These are phyloP conservation scores for Galago senegalensis DNA, from an alignment of 2,797 vertebrate genomes.

Conservation along the genomic window DNA sequence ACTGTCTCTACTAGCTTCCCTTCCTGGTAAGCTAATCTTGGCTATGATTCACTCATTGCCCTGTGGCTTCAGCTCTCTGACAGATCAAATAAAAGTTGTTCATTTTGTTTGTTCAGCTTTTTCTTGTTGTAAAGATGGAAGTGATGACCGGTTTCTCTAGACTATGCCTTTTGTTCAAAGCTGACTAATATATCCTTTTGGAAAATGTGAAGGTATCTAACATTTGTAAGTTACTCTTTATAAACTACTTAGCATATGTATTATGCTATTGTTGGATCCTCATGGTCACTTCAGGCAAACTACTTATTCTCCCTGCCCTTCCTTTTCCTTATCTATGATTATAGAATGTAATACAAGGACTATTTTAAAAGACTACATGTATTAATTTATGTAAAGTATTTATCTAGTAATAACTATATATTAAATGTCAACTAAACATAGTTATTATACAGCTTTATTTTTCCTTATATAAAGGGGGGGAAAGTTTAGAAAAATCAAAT, in stretches of 20 bases:
- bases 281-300: not conserved
- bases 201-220: not conserved
- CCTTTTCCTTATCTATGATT: not conserved
- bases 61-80: not conserved
- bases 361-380: not conserved
- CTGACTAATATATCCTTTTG: not conserved
- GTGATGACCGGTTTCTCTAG: not conserved
- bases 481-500: slow-evolving; percentile 11
- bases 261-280: not conserved
- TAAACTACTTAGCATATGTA: not conserved
- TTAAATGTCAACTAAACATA: not conserved
- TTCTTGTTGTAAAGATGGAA: not conserved
- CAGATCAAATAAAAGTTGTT: not conserved
- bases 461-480: not conserved
- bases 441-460: not conserved
- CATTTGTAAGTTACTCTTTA: too few species aligned
- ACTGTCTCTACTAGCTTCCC: not conserved
- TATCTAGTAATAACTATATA: not conserved
- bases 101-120: not conserved
- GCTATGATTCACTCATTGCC: not conserved
- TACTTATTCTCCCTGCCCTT: not conserved
- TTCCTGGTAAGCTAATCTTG: not conserved
- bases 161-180: not conserved
- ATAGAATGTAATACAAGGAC: not conserved
- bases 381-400: not conserved